These are phyloP conservation scores for Bombus terrestris DNA, from an alignment of 1,140 invertebrate genomes.

Conservation along the genomic window DNA sequence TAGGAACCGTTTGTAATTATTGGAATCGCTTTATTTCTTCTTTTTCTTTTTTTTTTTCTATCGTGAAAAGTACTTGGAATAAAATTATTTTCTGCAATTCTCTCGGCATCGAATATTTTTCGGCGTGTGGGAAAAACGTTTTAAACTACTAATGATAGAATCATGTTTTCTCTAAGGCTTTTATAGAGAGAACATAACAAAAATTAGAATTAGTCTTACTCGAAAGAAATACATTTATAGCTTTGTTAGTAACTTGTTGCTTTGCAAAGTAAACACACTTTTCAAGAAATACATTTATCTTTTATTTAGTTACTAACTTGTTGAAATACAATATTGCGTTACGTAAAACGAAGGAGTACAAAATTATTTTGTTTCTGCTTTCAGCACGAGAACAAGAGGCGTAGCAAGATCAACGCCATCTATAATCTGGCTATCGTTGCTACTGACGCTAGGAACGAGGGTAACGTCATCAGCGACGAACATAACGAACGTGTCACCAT, in stretches of 20 bases:
- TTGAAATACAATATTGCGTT: neutral
- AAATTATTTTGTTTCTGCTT: neutral
- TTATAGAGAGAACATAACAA: neutral
- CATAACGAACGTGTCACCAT: slow-evolving; percentile 70
- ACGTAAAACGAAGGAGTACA: neutral
- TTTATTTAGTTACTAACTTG: neutral
- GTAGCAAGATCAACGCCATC: slow-evolving; percentile 70
- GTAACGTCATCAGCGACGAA: slow-evolving; percentile 64
- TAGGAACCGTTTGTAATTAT: too few species aligned
- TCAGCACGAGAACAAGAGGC: slow-evolving; percentile 57
- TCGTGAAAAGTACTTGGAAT: neutral
- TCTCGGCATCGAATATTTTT: too few species aligned
- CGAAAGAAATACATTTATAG: neutral
- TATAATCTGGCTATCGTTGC: slow-evolving; percentile 67
- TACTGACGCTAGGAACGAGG: slow-evolving; percentile 70
- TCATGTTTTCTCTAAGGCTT: neutral
- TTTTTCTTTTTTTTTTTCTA: too few species aligned
- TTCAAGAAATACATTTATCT: neutral
- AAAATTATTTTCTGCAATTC: too few species aligned
- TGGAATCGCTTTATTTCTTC: too few species aligned
- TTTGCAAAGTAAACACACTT: neutral
- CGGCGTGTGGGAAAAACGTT: too few species aligned
- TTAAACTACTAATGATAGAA: too few species aligned
- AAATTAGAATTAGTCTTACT: neutral
- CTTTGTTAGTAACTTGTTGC: neutral